These are phyloP conservation scores for Sorex maritimensis DNA, from an alignment of 2,797 vertebrate genomes.

Conservation along the genomic window DNA sequence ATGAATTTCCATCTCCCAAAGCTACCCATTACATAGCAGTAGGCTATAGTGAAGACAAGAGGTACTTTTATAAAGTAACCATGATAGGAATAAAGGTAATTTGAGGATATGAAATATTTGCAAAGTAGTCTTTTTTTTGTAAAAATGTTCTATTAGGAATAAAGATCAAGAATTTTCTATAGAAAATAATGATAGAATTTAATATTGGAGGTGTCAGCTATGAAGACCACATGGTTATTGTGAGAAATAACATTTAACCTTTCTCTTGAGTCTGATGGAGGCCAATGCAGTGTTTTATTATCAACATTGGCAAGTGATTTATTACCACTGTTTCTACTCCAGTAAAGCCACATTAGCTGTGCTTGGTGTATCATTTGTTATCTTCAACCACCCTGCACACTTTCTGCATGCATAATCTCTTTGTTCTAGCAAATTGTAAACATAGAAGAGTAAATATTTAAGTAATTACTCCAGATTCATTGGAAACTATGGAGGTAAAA, in stretches of 20 bases:
- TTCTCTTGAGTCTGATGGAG: slow-evolving; percentile 91
- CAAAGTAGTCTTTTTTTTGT: slow-evolving; percentile 78
- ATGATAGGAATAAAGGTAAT: slow-evolving; percentile 85
- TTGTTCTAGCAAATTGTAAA: slow-evolving; percentile 83
- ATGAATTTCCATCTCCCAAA: slow-evolving; percentile 77
- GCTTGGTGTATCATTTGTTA: slow-evolving; percentile 92
- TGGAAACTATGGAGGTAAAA: slow-evolving; percentile 81
- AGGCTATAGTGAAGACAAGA: slow-evolving; percentile 68
- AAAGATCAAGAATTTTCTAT: slow-evolving; percentile 86
- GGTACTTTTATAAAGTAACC: slow-evolving; percentile 79
- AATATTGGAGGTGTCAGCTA: slow-evolving; percentile 91
- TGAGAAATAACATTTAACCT: slow-evolving; percentile 93
- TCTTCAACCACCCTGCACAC: slow-evolving; percentile 87
- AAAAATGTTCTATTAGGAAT: slow-evolving; percentile 84
- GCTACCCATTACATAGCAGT: slow-evolving; percentile 62
- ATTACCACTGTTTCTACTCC: slow-evolving; percentile 92
- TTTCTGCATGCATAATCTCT: slow-evolving; percentile 91
- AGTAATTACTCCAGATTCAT: slow-evolving; percentile 88
- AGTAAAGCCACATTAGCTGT: slow-evolving; percentile 92
- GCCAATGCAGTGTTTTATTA: slow-evolving; percentile 92
- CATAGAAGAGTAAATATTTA: slow-evolving; percentile 89
- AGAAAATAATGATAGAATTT: slow-evolving; percentile 90
- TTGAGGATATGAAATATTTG: slow-evolving; percentile 81
- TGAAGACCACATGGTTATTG: slow-evolving; percentile 91
- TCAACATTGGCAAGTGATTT: slow-evolving; percentile 93